Evolutionary conservation across 2,888 invertebrate genomes (phyloP).

Genomic region (Dynastes tityus): DNA sequence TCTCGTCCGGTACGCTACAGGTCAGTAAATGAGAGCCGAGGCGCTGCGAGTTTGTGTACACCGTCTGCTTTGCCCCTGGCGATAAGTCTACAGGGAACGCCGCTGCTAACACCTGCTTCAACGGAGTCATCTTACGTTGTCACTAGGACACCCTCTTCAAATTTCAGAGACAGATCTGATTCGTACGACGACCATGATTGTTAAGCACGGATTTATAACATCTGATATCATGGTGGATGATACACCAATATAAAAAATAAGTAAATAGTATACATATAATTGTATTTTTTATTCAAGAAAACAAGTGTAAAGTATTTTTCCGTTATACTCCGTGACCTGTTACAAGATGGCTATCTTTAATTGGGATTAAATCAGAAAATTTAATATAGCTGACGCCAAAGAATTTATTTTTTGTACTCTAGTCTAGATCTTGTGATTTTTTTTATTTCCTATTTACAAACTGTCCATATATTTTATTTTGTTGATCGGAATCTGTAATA

Average conservation of each 20-base stretch:
- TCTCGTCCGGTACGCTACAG: slow-evolving; percentile 81
- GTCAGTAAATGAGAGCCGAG: slow-evolving; percentile 80
- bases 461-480: too few relatives aligned
- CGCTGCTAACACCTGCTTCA: slow-evolving; percentile 68
- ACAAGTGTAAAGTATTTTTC: not conserved
- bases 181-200: slow-evolving; percentile 68
- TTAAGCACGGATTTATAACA: slow-evolving; percentile 53
- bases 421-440: not conserved
- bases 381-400: not conserved
- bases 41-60: slow-evolving; percentile 81
- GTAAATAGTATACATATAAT: slow-evolving; percentile 9
- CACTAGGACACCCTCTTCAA: slow-evolving; percentile 66
- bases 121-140: slow-evolving; percentile 66
- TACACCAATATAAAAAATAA: slow-evolving; percentile 23
- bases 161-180: slow-evolving; percentile 65
- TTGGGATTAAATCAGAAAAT: slow-evolving; percentile 9
- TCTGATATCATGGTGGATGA: slow-evolving; percentile 4
- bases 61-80: slow-evolving; percentile 83
- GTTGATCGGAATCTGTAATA: too few relatives aligned
- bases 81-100: slow-evolving; percentile 82
- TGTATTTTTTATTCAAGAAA: slow-evolving; percentile 16
- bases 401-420: not conserved
- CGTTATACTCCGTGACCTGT: slow-evolving; percentile 45
- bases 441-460: not conserved
- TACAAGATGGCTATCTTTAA: slow-evolving; percentile 27